These are phyloP conservation scores for Poecilia picta DNA, from an alignment of 2,797 vertebrate genomes.

Conservation along the genomic window DNA sequence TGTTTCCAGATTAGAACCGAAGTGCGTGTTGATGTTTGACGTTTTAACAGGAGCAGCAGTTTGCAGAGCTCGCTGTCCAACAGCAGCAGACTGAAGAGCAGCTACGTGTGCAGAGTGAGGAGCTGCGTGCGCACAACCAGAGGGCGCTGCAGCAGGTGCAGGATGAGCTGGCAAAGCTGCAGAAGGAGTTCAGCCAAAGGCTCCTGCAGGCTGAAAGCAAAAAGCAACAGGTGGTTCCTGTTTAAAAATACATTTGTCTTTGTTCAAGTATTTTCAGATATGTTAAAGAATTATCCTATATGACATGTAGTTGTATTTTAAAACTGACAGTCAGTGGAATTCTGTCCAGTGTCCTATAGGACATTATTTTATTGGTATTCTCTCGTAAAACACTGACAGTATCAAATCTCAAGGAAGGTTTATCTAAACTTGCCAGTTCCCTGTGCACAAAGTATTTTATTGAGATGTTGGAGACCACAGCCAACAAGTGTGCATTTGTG, in stretches of 20 bases:
- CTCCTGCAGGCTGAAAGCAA: slow-evolving; percentile 82
- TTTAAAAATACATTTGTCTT: background rate
- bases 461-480: background rate
- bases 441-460: background rate
- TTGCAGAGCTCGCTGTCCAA: slow-evolving; percentile 72
- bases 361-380: background rate
- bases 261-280: background rate
- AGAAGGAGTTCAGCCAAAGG: slow-evolving; percentile 76
- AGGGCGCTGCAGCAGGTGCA: slow-evolving; percentile 79
- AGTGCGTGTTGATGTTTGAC: slow-evolving; percentile 18
- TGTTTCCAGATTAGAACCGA: slow-evolving; percentile 11
- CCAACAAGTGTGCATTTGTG: background rate
- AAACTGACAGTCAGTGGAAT: background rate
- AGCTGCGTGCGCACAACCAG: slow-evolving; percentile 66
- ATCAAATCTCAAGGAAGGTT: background rate
- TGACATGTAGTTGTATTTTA: background rate
- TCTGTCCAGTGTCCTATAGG: background rate
- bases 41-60: slow-evolving; percentile 76
- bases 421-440: background rate
- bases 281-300: background rate
- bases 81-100: slow-evolving; percentile 69
- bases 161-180: slow-evolving; percentile 77
- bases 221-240: slow-evolving; percentile 84
- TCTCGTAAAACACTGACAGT: background rate
- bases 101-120: slow-evolving; percentile 77